Evolutionary conservation across 37 sponge, comb jelly and placozoan species (phyloP), one percentile per base, ranked within the genome.

Genomic region (Cliona cf. orientalis): DNA sequence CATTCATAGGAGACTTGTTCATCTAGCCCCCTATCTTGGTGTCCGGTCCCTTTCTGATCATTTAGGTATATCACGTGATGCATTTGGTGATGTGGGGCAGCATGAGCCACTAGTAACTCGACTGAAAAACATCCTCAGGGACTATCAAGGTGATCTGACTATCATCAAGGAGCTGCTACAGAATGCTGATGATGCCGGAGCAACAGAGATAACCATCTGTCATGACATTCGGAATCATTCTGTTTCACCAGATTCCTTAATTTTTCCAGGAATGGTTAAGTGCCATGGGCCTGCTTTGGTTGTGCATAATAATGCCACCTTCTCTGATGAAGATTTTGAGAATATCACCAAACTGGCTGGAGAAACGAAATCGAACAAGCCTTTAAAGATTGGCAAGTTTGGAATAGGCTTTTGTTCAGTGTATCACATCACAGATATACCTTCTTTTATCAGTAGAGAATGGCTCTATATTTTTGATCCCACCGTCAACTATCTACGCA

Each of bases 381-480:
- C 66, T 4, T 57, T 84, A n/a, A 84, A 84, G 44, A 84, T 84
- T 45, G 85, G 85, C 55, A 84, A 89, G 46, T 92, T 92, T 80
- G 90, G 90, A 29, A 42, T 85, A 26, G 90, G 90, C 2, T 90
- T 90, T 43, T 78, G 83, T 35, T 90, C 86, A 2, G 86, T 84
- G 3, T 90, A 90, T 65, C 85, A 85, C 77, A 79, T 90, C n/a
- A 90, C 90, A 43, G 90, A 90, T 80, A 76, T 90, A 7, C 85
- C 85, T 23, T 84, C 85, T 0, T 84, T 84, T 57, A 33, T 84
- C 2, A 84, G 85, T 69, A 38, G 74, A 55, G 43, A 90, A 3
- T 40, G 34, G 9, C 69, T 84, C 23, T 68, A 55, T 38, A 79
- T 90, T 12, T 84, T 90, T 74, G 90, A 90, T 74, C 90, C 90